Percentiles rank a stretch among this genome's conserved stretches.
phyloP scores from a whole-genome alignment of 2,113 vertebrate genomes.

The Bagarius yarrelli region DNA sequence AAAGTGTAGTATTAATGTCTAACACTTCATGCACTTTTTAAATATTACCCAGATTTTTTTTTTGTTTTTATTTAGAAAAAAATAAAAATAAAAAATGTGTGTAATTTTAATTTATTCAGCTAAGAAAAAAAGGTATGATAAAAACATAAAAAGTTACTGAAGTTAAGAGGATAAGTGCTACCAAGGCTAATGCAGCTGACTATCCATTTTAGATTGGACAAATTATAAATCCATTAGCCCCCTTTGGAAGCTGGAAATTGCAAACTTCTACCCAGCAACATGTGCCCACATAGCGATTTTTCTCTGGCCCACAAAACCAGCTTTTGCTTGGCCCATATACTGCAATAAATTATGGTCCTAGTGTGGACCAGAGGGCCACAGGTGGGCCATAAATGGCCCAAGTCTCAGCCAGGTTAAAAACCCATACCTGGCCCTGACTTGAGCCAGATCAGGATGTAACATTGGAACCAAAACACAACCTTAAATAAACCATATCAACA shows the following conservation, averaged over 20 bases:
- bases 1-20: not conserved
- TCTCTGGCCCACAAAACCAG: no score
- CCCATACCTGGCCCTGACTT: no score
- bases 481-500: no score
- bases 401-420: no score
- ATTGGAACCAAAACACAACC: no score
- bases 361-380: no score
- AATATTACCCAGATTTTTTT: not conserved
- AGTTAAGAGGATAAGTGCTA: not conserved
- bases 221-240: not conserved
- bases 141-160: slow-evolving; percentile 11
- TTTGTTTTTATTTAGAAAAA: not conserved
- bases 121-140: not conserved
- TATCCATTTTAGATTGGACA: not conserved
- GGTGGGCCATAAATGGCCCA: no score
- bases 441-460: no score
- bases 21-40: not conserved
- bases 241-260: not conserved
- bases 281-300: no score
- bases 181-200: not conserved
- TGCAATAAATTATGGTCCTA: no score
- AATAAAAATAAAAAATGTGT: not conserved
- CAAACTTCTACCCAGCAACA: not conserved
- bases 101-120: not conserved
- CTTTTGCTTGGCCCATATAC: no score